phyloP scores from a whole-genome alignment of 1,140 invertebrate genomes.

The Hermetia illucens region DNA sequence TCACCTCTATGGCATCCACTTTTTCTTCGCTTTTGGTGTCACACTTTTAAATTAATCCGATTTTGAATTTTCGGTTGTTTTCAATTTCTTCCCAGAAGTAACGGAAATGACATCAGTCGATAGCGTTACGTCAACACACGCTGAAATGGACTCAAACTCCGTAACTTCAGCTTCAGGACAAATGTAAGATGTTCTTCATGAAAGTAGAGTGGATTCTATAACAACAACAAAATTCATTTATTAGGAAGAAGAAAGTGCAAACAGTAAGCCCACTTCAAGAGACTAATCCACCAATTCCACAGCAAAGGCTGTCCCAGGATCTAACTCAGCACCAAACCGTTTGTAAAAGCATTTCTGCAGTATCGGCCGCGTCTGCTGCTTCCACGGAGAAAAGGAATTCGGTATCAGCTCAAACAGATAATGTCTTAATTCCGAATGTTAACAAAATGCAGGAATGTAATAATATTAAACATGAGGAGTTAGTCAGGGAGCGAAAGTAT shows the following conservation, averaged over 20 bases:
- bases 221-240: too few relatives aligned
- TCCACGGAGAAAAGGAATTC: conserved; percentile 22
- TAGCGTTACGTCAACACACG: conserved; percentile 29
- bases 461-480: conserved; percentile 14
- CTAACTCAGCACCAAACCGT: neutral
- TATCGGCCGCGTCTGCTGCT: neutral
- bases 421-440: conserved; percentile 17
- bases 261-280: conserved; percentile 8
- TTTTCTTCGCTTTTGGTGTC: too few relatives aligned
- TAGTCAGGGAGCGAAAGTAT: conserved; percentile 18
- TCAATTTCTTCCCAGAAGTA: conserved; percentile 18
- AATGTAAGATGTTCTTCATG: too few relatives aligned
- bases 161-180: conserved; percentile 4
- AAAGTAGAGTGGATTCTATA: too few relatives aligned
- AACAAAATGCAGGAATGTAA: conserved; percentile 13
- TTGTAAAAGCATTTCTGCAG: too few relatives aligned
- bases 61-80: too few relatives aligned
- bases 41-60: too few relatives aligned
- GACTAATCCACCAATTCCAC: conserved; percentile 22
- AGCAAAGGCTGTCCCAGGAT: conserved; percentile 12
- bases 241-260: conserved; percentile 22
- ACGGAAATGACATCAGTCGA: conserved; percentile 29
- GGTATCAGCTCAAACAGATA: conserved; percentile 27
- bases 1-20: too few relatives aligned
- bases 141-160: conserved; percentile 23